These are phyloP conservation scores for Leguminivora glycinivorella DNA, from an alignment of 1,140 invertebrate species.

Conservation along the genomic window DNA sequence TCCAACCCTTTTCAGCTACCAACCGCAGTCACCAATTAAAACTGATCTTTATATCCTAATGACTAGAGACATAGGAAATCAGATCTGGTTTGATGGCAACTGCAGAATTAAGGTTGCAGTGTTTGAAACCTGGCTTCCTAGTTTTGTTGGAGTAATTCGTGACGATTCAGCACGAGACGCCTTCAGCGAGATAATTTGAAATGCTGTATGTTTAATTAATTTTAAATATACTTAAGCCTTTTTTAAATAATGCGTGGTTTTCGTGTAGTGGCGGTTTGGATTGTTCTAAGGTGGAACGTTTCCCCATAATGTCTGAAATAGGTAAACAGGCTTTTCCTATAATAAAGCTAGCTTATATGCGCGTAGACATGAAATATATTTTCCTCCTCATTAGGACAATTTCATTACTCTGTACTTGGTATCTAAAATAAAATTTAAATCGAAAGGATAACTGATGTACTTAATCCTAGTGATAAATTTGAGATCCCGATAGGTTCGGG, in stretches of 20 bases:
- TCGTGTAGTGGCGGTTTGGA: not conserved
- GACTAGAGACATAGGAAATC: slow-evolving; percentile 15
- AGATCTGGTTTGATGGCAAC: not conserved
- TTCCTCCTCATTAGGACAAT: no score
- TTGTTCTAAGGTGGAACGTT: not conserved
- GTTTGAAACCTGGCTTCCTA: slow-evolving; percentile 37
- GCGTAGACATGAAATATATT: no score
- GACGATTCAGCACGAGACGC: slow-evolving; percentile 35
- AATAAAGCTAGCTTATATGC: no score
- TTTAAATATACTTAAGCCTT: not conserved
- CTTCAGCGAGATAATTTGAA: slow-evolving; percentile 25
- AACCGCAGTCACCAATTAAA: slow-evolving; percentile 2
- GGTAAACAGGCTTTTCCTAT: not conserved
- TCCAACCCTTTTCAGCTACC: not conserved
- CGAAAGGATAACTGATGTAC: no score
- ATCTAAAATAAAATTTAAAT: no score
- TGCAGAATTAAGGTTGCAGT: not conserved
- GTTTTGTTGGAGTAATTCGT: slow-evolving; percentile 49
- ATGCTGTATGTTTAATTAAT: not conserved
- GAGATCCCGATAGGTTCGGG: no score
- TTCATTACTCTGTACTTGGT: no score
- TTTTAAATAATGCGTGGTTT: not conserved
- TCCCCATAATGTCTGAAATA: not conserved
- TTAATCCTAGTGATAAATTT: no score
- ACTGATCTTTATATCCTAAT: not conserved